phyloP scores from a whole-genome alignment of 2,888 invertebrate species.

The Lordiphosa andalusiaca region DNA sequence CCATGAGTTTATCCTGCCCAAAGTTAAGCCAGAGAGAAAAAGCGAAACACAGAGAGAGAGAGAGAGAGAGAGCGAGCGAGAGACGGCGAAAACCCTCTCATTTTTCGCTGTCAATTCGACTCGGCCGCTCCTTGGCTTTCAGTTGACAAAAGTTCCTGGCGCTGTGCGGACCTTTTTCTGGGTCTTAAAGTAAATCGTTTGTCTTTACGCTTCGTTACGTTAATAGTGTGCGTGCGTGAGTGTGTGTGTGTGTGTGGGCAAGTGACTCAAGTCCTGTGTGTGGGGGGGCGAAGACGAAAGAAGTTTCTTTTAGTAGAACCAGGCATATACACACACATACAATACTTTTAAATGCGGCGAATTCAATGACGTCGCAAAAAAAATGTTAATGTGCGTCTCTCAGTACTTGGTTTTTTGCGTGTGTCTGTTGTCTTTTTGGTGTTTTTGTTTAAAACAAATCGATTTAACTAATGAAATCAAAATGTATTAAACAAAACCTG shows the following conservation, averaged over 20 bases:
- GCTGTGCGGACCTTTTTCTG: slow-evolving; percentile 49
- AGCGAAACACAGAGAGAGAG: slow-evolving; percentile 13
- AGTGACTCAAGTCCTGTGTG: slow-evolving; percentile 37
- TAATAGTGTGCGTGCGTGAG: slow-evolving; percentile 16
- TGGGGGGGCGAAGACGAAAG: slow-evolving; percentile 31
- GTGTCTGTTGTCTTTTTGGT: slow-evolving; percentile 21
- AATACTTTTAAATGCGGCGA: slow-evolving; percentile 57
- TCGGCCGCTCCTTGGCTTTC: slow-evolving; percentile 49
- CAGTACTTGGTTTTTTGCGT: slow-evolving; percentile 21
- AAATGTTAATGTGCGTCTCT: slow-evolving; percentile 54
- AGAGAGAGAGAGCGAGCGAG: slow-evolving; percentile 1
- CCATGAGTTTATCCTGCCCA: slow-evolving; percentile 7
- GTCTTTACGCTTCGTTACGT: slow-evolving; percentile 59
- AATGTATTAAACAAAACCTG: slow-evolving; percentile 14
- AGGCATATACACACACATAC: slow-evolving; percentile 21
- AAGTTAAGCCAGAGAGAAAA: slow-evolving; percentile 12
- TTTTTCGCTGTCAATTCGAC: slow-evolving; percentile 24
- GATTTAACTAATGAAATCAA: slow-evolving; percentile 41
- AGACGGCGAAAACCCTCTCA: slow-evolving; percentile 28
- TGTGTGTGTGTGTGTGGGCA: slow-evolving; percentile 24
- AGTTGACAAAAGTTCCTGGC: slow-evolving; percentile 71
- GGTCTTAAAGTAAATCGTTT: slow-evolving; percentile 1
- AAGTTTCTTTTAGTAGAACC: slow-evolving; percentile 17
- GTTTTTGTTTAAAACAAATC: slow-evolving; percentile 54
- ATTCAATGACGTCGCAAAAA: slow-evolving; percentile 75